A percentile compares a stretch with the other conserved stretches of the same genome.
phyloP scores from a whole-genome alignment of 2,888 invertebrate genomes.

The Drosophila borborema region DNA sequence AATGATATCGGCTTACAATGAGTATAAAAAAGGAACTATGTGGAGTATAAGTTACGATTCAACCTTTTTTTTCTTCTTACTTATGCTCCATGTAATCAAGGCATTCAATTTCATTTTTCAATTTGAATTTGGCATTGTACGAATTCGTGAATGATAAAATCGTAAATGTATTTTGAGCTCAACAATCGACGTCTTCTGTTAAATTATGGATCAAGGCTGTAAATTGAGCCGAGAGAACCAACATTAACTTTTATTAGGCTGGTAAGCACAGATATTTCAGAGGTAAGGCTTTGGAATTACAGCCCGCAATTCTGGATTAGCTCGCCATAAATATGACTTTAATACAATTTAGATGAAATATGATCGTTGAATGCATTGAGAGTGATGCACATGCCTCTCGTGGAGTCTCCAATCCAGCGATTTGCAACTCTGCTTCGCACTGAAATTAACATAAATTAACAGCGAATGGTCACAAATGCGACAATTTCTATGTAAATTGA shows the following conservation, averaged over 20 bases:
- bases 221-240: not conserved
- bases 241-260: not conserved
- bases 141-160: not conserved
- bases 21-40: not conserved
- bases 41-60: not conserved
- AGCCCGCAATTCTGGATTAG: not conserved
- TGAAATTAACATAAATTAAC: slow-evolving; percentile 72
- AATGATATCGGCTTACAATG: slow-evolving; percentile 43
- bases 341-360: not conserved
- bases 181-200: not conserved
- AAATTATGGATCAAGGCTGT: not conserved
- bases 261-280: not conserved
- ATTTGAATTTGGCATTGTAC: not conserved
- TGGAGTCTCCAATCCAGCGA: not conserved
- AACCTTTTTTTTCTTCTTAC: not conserved
- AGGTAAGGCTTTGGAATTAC: not conserved
- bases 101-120: not conserved
- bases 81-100: not conserved
- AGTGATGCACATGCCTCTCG: not conserved
- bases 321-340: not conserved
- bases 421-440: not conserved
- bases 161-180: not conserved
- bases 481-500: slow-evolving; percentile 73
- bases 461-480: slow-evolving; percentile 41
- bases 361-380: not conserved